Conservation (phyloP, 2,888 invertebrate genomes). For the Coenonympha glycerion region DNA sequence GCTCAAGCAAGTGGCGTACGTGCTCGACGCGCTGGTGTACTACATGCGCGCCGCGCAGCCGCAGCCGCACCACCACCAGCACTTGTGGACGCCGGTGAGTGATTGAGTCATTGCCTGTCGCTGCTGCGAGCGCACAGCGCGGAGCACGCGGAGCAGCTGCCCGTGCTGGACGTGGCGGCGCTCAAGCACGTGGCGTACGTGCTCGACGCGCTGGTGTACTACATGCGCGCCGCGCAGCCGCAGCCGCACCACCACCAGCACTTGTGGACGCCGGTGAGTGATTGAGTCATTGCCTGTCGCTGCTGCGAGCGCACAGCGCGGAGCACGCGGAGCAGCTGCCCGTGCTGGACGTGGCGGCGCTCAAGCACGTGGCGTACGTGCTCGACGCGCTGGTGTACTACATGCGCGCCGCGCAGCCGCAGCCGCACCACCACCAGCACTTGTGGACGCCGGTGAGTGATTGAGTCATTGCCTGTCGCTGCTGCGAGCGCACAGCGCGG, state of each 20-base stretch:
- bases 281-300: constrained; percentile 92
- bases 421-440: constrained; percentile 73
- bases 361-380: constrained; percentile 96
- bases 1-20: constrained; percentile 96
- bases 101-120: constrained; percentile 93
- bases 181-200: constrained; percentile 96
- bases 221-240: constrained; percentile 83
- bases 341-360: constrained; percentile 94
- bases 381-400: constrained; percentile 96
- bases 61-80: constrained; percentile 74
- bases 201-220: constrained; percentile 94
- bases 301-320: constrained; percentile 95
- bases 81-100: constrained; percentile 58
- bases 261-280: constrained; percentile 58
- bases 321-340: constrained; percentile 98
- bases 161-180: constrained; percentile 95
- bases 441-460: constrained; percentile 56
- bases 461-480: constrained; percentile 87
- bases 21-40: constrained; percentile 94
- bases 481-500: constrained; percentile 95
- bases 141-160: constrained; percentile 96
- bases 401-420: constrained; percentile 81
- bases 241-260: constrained; percentile 74
- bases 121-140: constrained; percentile 96
- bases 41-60: constrained; percentile 85